Base-by-base conservation (phyloP, 2,113 vertebrate species). In the Ellobius talpinus region DNA sequence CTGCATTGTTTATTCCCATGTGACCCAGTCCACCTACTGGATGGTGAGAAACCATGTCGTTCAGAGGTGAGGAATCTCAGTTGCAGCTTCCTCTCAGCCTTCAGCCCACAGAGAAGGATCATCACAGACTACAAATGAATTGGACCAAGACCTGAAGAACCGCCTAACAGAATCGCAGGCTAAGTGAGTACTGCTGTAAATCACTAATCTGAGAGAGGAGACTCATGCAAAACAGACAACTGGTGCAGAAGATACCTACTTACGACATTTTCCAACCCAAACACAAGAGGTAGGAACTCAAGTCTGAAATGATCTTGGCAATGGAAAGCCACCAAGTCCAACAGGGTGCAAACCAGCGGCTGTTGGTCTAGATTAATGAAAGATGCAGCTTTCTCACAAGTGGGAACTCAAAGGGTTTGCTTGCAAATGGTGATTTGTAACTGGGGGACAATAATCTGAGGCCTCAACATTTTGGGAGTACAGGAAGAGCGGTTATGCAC, bases 351-450 rank as follows among this genome's bases (percentile, higher is more conserved):
- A 0, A 74, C 3, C 31, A 47, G 63, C 81, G 87, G 86, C 55
- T 88, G 52, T 39, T 68, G 50, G n/a, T 94, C 39, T 47, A 93
- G 77, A 95, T 72, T 66, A 87, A 91, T 73, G 16, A 92, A 96
- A 94, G 78, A 89, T 76, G 63, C 66, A 87, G 93, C 87, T 96
- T 45, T 88, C 16, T 95, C 33, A 76, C 12, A 7, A 55, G 29
- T 0, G 14, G 84, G 91, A 74, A 39, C 68, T 16, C 68, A 72
- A 93, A 39, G 89, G 23, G 72, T 95, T 97, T 78, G 78, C 79
- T 61, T 96, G 68, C 77, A 90, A 84, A 96, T 91, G 76, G 86
- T 79, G 90, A 61, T 94, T 58, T 91, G 55, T 63, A 73, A 89
- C 33, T 42, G 39, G 55, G 23, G 3, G 24, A 3, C 74, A 87